Conservation (phyloP, 2,797 vertebrate genomes). For the Rhinatrema bivittatum region DNA sequence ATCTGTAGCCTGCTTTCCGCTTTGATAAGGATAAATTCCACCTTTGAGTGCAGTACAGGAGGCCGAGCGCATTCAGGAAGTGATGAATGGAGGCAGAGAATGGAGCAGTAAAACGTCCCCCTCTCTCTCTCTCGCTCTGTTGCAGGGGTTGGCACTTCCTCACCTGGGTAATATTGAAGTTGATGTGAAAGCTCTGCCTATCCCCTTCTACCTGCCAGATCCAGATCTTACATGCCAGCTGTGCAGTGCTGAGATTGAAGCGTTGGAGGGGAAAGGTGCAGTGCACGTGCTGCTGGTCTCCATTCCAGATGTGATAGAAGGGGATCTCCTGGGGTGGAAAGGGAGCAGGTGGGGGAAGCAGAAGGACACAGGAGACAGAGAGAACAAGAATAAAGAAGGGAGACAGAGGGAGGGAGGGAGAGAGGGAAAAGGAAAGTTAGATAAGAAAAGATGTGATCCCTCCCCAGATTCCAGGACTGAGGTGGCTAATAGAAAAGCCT, state of each 20-base stretch:
- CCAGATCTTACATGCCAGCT: constrained; percentile 95
- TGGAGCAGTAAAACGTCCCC: no score
- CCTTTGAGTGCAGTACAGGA: no score
- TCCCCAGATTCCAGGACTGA: no score
- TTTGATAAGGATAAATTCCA: no score
- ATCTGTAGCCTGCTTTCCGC: no score
- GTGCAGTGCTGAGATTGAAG: constrained; percentile 83
- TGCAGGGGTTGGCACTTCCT: constrained; percentile 2
- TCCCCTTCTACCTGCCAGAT: constrained; percentile 98
- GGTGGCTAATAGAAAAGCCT: no score
- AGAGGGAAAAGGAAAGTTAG: no score
- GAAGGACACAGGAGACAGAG: no score
- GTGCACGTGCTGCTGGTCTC: constrained; percentile 87
- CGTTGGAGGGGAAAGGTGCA: constrained; percentile 96
- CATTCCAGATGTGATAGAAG: constrained; percentile 96
- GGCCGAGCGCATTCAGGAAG: no score
- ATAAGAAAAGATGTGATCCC: no score
- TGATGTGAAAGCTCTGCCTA: constrained; percentile 88
- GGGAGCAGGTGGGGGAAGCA: rapidly evolving
- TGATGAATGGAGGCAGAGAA: no score
- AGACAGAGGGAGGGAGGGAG: background rate
- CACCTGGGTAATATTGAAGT: constrained; percentile 96
- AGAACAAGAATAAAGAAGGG: background rate
- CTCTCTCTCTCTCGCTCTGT: no score
- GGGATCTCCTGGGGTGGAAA: constrained; percentile 92